Conservation (phyloP, 2,113 vertebrate species). For the Phasianus colchicus region DNA sequence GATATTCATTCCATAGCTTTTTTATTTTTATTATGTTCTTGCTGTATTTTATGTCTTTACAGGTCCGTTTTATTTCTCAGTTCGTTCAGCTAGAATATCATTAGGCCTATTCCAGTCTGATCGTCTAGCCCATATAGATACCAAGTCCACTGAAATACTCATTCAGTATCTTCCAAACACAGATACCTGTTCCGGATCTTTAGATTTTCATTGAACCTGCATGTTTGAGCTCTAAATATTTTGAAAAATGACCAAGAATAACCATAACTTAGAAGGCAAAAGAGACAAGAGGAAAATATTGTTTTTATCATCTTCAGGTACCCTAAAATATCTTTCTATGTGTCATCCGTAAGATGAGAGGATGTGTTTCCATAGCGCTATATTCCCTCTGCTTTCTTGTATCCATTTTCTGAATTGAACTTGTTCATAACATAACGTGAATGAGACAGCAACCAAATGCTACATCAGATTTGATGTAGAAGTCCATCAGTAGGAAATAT, state of each 20-base stretch:
- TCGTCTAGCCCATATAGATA: neutral
- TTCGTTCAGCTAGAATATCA: neutral
- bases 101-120: neutral
- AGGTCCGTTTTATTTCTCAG: neutral
- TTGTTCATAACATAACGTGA: neutral
- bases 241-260: neutral
- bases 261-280: neutral
- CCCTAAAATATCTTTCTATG: neutral
- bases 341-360: neutral
- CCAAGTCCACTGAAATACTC: neutral
- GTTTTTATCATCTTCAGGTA: neutral
- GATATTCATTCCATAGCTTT: neutral
- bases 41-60: neutral
- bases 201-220: neutral
- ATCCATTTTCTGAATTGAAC: neutral
- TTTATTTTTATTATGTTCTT: neutral
- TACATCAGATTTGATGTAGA: neutral
- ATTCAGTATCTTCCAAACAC: neutral
- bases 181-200: neutral
- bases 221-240: neutral
- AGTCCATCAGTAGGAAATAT: neutral
- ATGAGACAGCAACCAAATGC: neutral
- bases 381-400: neutral
- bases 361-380: neutral
- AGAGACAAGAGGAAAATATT: neutral